Percentiles rank a stretch among this genome's conserved stretches.
Conservation (phyloP, 2,113 vertebrate genomes). For the Ctenomys sociabilis region DNA sequence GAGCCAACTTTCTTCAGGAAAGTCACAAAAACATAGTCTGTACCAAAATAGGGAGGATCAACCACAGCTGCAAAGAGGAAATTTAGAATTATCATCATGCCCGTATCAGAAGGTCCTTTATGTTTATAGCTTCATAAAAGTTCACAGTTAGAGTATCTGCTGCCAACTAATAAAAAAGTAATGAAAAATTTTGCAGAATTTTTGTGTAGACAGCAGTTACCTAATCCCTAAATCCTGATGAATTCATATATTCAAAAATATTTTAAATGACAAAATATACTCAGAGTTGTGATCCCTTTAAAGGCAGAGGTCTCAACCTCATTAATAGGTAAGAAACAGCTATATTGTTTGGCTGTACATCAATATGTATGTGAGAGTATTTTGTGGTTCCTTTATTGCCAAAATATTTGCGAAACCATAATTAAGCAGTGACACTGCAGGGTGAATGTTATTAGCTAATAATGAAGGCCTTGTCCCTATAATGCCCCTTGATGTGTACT, state of each 20-base stretch:
- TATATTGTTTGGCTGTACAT: constrained; percentile 71
- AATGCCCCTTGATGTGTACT: constrained; percentile 65
- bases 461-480: constrained; percentile 78
- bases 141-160: constrained; percentile 86
- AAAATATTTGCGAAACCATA: constrained; percentile 70
- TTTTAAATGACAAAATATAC: constrained; percentile 74
- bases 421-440: constrained; percentile 81
- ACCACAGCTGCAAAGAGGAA: constrained; percentile 89
- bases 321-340: constrained; percentile 66
- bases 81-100: constrained; percentile 90
- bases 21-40: constrained; percentile 80
- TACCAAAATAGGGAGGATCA: constrained; percentile 86
- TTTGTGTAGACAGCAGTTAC: constrained; percentile 83
- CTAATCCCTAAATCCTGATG: constrained; percentile 86
- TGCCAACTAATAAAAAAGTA: constrained; percentile 89
- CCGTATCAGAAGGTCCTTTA: constrained; percentile 89
- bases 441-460: constrained; percentile 70
- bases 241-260: constrained; percentile 85
- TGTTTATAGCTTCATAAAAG: constrained; percentile 89
- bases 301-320: constrained; percentile 65
- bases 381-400: constrained; percentile 72
- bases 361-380: constrained; percentile 68
- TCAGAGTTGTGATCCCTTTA: constrained; percentile 72
- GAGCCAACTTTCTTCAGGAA: constrained; percentile 86
- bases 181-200: constrained; percentile 86